Base-by-base conservation (phyloP, 2,888 invertebrate species). In the Andrena flavipes region DNA sequence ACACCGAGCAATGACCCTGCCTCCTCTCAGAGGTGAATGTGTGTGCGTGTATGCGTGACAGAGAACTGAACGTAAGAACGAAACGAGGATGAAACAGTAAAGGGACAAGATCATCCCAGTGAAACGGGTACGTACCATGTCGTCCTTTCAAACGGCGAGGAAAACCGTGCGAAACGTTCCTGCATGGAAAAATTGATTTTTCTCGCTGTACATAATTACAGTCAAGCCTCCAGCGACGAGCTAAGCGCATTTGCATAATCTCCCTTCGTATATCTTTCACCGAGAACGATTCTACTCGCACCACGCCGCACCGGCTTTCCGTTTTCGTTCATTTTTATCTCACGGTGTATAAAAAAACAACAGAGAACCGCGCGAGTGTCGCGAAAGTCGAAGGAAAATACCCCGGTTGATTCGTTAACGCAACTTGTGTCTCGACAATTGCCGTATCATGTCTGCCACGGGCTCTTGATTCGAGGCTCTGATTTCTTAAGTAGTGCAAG, bases 121-220 rank as follows among this genome's bases (percentile, higher is more conserved):
- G 63, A 30, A 65, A 33, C 26, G 54, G 51, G 54, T 74, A 81
- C 79, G n/a, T 70, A 79, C 79, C 74, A 42, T 64, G 73, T 68
- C 30, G 42, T 79, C 81, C 79, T 65, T 79, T 59, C 35, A 70
- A 65, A 67, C 77, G 76, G 54, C 49, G 54, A 42, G 60, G 70
- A 63, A 68, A 72, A 68, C 77, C 67, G 33, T 76, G 64, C 33
- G 62, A 67, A 35, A 79, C 51, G 81, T 70, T 70, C 54, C 81
- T 79, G 81, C 65, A 67, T 70, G 65, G 62, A 74, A 67, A 74
- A 79, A 79, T 48, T 67, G 60, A 65, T 64, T 63, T 26, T 42
- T 42, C 42, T 26, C 33, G 49, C 23, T 77, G 16, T 65, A 56
- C 33, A 33, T 70, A 42, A 65, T 63, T 30, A 60, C 49, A 30